Evolutionary conservation across 2,113 vertebrate genomes (phyloP), one percentile per base, ranked within the genome.

Genomic region (Saimiri boliviensis): DNA sequence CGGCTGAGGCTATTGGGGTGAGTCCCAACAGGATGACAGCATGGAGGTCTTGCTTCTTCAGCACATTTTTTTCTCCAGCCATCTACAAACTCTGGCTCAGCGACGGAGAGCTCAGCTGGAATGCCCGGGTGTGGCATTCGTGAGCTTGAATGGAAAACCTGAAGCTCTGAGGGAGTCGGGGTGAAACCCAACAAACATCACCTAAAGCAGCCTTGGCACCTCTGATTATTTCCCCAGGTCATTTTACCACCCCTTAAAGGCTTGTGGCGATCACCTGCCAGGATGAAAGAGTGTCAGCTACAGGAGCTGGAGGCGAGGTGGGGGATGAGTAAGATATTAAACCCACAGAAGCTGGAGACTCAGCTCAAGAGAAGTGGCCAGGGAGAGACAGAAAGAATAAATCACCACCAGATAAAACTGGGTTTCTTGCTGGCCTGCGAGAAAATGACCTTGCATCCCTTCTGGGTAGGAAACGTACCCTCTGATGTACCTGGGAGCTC

Each of bases 31-130:
- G 89, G 45, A 94, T 68, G 74, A 70, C 81, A 91, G 87, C 89
- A 17, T 30, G 42, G 47, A 94, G 52, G 87, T 73, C 96, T 88
- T 86, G 95, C 96, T 95, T 79, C 96, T 83, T 96, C 92, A 93
- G 97, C 96, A 97, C 95, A 95, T 94, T 97, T 97, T 63, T 94
- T 89, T 42, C 83, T 63, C 91, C 71, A 88, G 49, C 81, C 93
- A 73, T 95, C 93, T 92, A 76, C 80, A 77, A 83, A 77, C 52
- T 77, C 96, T 96, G 96, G 90, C 93, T 97, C 73, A 83, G 93
- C 90, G 89, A 96, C 68, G 96, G 60, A 95, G 94, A 92, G 45
- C 94, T 97, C 93, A 94, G 95, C 73, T 96, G 96, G 88, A 96
- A 95, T 84, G 96, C 73, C 82, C 0, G 49, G 96, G 96, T 83